A percentile compares a stretch with the other conserved stretches of the same genome.
Conservation (phyloP, 1,140 invertebrate species). For the Amphibalanus amphitrite region DNA sequence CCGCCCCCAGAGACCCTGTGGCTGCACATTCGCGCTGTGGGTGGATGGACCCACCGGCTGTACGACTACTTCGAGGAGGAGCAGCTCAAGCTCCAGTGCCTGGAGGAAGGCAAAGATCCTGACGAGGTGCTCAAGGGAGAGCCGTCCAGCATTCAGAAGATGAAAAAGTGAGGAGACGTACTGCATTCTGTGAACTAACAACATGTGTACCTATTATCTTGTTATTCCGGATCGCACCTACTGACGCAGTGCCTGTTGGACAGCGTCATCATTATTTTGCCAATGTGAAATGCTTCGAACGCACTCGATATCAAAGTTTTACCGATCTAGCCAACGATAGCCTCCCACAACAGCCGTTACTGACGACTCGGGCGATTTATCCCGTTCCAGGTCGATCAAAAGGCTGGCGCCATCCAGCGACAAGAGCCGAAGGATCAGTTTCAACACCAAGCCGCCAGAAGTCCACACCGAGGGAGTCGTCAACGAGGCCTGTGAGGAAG, state of each 20-base stretch:
- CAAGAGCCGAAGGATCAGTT: not conserved
- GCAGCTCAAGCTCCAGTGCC: constrained; percentile 18
- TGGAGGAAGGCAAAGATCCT: not conserved
- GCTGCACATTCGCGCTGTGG: constrained; percentile 82
- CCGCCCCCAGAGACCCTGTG: constrained; percentile 76
- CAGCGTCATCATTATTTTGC: too few relatives aligned
- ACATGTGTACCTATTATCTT: too few relatives aligned
- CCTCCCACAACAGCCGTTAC: too few relatives aligned
- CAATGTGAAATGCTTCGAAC: too few relatives aligned
- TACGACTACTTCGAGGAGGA: constrained; percentile 67
- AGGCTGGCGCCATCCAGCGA: not conserved
- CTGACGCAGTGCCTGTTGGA: too few relatives aligned
- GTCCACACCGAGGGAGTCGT: not conserved
- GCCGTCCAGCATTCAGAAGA: not conserved
- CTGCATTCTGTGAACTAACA: too few relatives aligned
- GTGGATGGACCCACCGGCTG: constrained; percentile 82
- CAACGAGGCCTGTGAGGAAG: constrained; percentile 8
- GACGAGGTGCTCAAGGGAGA: not conserved
- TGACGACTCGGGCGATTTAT: too few relatives aligned
- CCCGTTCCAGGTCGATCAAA: not conserved
- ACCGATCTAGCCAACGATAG: too few relatives aligned
- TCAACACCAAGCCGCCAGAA: not conserved
- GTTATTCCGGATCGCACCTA: too few relatives aligned
- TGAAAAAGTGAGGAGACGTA: not conserved
- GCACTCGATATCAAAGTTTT: too few relatives aligned